These are phyloP conservation scores for Leiothrix lutea DNA, from an alignment of 2,113 vertebrate species.

Conservation along the genomic window DNA sequence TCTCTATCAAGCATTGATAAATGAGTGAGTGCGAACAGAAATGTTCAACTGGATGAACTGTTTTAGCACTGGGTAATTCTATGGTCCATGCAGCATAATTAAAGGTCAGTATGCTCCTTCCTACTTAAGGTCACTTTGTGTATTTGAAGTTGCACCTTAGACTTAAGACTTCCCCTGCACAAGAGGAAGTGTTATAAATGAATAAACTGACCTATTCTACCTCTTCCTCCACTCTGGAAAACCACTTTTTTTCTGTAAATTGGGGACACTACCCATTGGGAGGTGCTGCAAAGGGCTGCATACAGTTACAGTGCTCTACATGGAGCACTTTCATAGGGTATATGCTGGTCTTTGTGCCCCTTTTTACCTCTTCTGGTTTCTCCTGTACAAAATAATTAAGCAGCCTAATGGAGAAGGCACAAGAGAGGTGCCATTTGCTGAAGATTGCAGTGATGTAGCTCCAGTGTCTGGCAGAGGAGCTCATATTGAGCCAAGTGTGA, in stretches of 20 bases:
- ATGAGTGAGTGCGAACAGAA: neutral
- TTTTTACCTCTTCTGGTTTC: neutral
- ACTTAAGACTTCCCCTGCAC: neutral
- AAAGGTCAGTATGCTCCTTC: neutral
- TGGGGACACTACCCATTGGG: neutral
- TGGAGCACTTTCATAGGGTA: neutral
- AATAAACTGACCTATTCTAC: neutral
- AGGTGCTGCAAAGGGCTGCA: neutral
- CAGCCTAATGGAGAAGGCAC: slow-evolving; percentile 42
- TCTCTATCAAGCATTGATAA: neutral
- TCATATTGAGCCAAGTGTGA: slow-evolving; percentile 70
- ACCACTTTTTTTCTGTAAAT: neutral
- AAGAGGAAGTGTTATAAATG: neutral
- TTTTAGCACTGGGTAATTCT: neutral
- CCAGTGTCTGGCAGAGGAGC: slow-evolving; percentile 70
- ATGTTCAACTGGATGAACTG: neutral
- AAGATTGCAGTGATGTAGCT: slow-evolving; percentile 33
- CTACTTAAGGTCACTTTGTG: neutral
- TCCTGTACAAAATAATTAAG: slow-evolving; percentile 42
- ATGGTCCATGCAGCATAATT: neutral
- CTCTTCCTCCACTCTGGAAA: neutral
- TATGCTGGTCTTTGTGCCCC: neutral
- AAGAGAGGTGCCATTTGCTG: slow-evolving; percentile 72
- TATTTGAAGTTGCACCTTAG: neutral
- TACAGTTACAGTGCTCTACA: neutral